These are phyloP conservation scores for Maconellicoccus hirsutus DNA, from an alignment of 1,140 invertebrate genomes.

Conservation along the genomic window DNA sequence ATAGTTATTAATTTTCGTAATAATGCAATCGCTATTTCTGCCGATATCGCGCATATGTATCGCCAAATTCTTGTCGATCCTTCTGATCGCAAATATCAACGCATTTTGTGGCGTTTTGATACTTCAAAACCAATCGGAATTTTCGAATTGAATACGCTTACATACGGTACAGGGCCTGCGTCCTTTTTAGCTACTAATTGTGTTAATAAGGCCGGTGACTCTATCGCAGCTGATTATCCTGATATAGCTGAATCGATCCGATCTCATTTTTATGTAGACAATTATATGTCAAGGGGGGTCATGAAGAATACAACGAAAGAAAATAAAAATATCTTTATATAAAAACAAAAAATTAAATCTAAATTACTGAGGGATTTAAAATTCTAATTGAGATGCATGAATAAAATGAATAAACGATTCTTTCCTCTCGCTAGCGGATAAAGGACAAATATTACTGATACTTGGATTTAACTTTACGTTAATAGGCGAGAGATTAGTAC, in stretches of 20 bases:
- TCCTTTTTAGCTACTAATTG: constrained; percentile 33
- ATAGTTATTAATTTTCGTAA: constrained; percentile 32
- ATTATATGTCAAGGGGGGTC: neutral
- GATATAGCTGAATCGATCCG: neutral
- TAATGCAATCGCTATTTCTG: constrained; percentile 29
- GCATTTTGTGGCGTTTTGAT: constrained; percentile 31
- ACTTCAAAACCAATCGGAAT: constrained; percentile 27
- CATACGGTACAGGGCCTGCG: constrained; percentile 33
- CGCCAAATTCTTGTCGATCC: constrained; percentile 32
- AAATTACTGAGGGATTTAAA: too few species aligned
- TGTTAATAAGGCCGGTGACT: constrained; percentile 31
- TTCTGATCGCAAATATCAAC: constrained; percentile 30
- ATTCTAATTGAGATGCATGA: too few species aligned
- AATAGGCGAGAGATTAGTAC: too few species aligned
- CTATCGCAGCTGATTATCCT: neutral
- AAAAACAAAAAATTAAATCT: too few species aligned
- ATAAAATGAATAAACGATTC: too few species aligned
- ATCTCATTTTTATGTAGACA: neutral
- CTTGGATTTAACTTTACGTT: too few species aligned
- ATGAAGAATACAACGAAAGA: too few species aligned
- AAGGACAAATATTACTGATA: too few species aligned
- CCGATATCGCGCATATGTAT: constrained; percentile 37
- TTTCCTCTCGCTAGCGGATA: too few species aligned
- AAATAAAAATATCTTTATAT: too few species aligned
- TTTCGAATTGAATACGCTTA: constrained; percentile 34